Evolutionary conservation across 2,113 vertebrate genomes (phyloP), one percentile per base, ranked within the genome.

Genomic region (Ophthalmolycus amberensis): DNA sequence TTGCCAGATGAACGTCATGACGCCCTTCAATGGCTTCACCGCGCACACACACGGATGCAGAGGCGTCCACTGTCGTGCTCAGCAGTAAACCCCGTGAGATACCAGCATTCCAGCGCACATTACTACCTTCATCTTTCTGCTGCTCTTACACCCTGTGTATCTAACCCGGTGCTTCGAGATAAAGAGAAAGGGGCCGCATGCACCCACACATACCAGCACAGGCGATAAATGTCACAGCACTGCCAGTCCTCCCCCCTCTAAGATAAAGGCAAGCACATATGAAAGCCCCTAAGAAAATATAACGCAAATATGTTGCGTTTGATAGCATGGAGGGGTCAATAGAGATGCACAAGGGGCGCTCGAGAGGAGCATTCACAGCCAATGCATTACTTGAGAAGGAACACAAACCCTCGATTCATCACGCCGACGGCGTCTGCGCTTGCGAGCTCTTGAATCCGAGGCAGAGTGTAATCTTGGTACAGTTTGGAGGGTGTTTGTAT

Each of bases 221-320:
- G 2, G 77, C 74, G 85, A 94, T 91, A 93, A 94, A 94, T 93
- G 92, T 94, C 94, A 89, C 66, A 71, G 69, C 86, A 58, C 86
- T 86, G 89, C 88, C 76, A 29, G 66, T 82, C 86, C 85, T 80
- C 86, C 58, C 27, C n/a, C n/a, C 76, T 76, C 75, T 69, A 70
- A 90, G 90, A 95, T 94, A 93, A 93, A 92, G 78, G 80, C 83
- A 62, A 72, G 79, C 77, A 65, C 72, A 92, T 91, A 94, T 94
- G 90, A 93, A 94, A 95, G 89, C 85, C 77, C 60, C 50, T 46
- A 85, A 88, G 90, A 91, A 94, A 94, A 95, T 91, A 89, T 80
- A 93, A 89, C 79, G 16, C 78, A 37, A 75, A 93, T 95, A 94
- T 94, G 88, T 93, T 90, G 91, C 75, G 83, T 89, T 88, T 80